Percentiles rank a stretch among this genome's conserved stretches.
phyloP scores from a whole-genome alignment of 2,888 invertebrate species.

The Lasioglossum morio region DNA sequence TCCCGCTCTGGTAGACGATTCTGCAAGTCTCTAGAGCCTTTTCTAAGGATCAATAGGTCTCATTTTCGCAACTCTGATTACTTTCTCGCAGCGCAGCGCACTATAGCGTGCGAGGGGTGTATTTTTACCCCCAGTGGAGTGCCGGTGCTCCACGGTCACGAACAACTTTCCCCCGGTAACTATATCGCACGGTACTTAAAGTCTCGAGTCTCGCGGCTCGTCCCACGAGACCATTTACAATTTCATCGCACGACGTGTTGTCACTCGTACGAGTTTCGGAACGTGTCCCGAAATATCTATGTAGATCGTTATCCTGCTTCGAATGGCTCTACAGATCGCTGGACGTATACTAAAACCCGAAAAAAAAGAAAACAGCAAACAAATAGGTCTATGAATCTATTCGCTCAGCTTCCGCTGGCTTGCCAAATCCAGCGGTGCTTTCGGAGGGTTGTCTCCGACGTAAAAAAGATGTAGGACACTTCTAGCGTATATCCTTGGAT shows the following conservation, averaged over 20 bases:
- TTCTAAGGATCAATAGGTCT: constrained; percentile 36
- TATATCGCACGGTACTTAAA: constrained; percentile 38
- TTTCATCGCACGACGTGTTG: constrained; percentile 56
- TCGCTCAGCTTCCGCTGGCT: not conserved
- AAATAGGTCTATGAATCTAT: not conserved
- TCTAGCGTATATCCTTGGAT: not conserved
- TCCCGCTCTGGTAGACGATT: not conserved
- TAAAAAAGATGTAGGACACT: not conserved
- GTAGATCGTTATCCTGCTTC: not conserved
- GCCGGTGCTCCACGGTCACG: constrained; percentile 29
- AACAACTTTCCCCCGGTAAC: constrained; percentile 25
- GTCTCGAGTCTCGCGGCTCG: constrained; percentile 44
- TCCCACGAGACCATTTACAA: constrained; percentile 56
- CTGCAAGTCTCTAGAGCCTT: not conserved
- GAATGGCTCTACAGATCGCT: not conserved
- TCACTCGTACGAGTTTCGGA: constrained; percentile 42
- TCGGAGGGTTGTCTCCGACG: not conserved
- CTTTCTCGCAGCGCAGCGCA: not conserved
- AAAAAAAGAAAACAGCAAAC: not conserved
- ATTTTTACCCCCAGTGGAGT: constrained; percentile 34
- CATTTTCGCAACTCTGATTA: constrained; percentile 8
- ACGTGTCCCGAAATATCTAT: constrained; percentile 3
- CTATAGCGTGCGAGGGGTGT: constrained; percentile 10
- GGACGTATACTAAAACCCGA: not conserved
- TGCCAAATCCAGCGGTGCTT: not conserved